Base-by-base conservation (phyloP, 2,888 invertebrate species). In the Agrotis clavis region DNA sequence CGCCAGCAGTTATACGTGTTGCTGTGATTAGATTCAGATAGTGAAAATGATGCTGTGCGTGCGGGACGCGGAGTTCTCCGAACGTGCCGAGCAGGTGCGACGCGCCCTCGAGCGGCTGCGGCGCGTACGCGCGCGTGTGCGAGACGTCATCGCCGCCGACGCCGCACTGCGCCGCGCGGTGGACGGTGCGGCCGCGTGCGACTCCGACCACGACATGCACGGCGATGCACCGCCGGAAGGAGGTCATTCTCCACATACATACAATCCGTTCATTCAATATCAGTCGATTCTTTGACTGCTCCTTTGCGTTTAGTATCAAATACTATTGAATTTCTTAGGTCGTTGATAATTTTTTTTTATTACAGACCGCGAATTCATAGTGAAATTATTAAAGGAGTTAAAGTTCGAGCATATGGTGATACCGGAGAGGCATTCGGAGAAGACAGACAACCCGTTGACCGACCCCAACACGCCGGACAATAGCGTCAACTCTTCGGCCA, bases 11-110 rank as follows among this genome's bases (percentile, higher is more conserved):
- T 45, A 41, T 13, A 53, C 7, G 3, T n/a, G 45, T 56, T 67
- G 4, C 45, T 53, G 25, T 57, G 35, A 54, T 66, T 84, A 95
- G 95, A 92, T 94, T 79, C 90, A 94, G 85, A 93, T 95, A 90
- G 89, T 94, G 74, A 91, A 92, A 74, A 92, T 92, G 41, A 95
- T 95, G 86, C 81, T 95, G 48, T 90, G 90, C 80, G 90, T 93
- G 35, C 90, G 93, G 25, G 94, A 94, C 66, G 90, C 91, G 3
- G 93, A 95, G 79, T 92, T 90, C 71, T 82, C 84, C 14, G 95
- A 94, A 82, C 90, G 93, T 2, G 82, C 87, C 14, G 91, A 91
- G 30, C 83, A 90, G 45, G 78, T 93, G 62, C 90, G 89, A 47
- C 90, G 89, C 54, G 89, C 88, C 56, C 86, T 86, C 21, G 93